Evolutionary conservation across 2,797 vertebrate genomes (phyloP).

Genomic region (Chelonia mydas): DNA sequence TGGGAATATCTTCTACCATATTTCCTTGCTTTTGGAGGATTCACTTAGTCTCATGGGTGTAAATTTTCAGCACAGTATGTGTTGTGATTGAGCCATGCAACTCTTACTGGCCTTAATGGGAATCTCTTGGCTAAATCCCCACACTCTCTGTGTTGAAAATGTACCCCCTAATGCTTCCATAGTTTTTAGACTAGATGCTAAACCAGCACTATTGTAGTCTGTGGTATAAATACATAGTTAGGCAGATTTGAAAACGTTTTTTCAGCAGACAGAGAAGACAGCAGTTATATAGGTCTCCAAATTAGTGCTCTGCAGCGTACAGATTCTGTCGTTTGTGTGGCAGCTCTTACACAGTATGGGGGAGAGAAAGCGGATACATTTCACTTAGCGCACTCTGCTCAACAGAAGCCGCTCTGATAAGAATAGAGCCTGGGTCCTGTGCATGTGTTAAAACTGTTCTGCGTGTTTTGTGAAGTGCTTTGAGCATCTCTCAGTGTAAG

Average conservation of each 20-base stretch:
- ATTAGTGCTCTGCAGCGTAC: background rate
- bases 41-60: background rate
- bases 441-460: background rate
- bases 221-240: constrained; percentile 28
- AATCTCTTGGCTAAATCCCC: constrained; percentile 28
- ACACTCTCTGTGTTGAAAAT: constrained; percentile 57
- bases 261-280: background rate
- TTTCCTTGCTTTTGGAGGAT: background rate
- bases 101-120: constrained; percentile 31
- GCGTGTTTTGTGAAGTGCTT: background rate
- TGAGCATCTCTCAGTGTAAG: background rate
- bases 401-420: background rate
- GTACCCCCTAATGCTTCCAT: constrained; percentile 29
- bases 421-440: background rate
- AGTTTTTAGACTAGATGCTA: constrained; percentile 38
- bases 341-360: background rate
- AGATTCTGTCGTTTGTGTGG: background rate
- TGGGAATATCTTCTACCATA: background rate
- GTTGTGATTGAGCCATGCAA: background rate
- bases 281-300: constrained; percentile 1
- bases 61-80: constrained; percentile 9
- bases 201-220: constrained; percentile 24
- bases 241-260: constrained; percentile 48
- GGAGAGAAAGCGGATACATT: background rate
- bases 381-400: background rate